phyloP scores from a whole-genome alignment of 2,888 invertebrate species.

The Heliconius hortense region DNA sequence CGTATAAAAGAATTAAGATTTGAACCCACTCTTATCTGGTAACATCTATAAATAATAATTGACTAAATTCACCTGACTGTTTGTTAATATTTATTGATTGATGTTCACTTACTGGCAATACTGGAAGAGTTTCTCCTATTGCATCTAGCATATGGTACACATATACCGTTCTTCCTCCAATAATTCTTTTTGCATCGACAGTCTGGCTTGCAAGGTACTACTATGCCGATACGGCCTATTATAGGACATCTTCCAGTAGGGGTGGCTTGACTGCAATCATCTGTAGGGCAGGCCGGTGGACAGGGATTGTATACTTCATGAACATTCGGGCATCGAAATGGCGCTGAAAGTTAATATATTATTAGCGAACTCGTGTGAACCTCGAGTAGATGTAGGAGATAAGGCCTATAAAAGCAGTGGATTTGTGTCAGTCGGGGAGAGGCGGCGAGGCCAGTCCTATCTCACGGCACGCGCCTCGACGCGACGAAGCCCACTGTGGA shows the following conservation, averaged over 20 bases:
- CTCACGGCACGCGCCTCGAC: too few relatives aligned
- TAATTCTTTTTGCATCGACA: slow-evolving; percentile 54
- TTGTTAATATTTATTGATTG: background rate
- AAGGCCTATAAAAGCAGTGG: too few relatives aligned
- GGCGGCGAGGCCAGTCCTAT: too few relatives aligned
- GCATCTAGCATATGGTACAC: slow-evolving; percentile 56
- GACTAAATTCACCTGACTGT: background rate
- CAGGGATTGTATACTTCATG: slow-evolving; percentile 54
- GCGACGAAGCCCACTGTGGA: too few relatives aligned
- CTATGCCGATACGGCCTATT: slow-evolving; percentile 45
- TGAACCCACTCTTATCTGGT: background rate
- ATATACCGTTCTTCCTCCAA: slow-evolving; percentile 52
- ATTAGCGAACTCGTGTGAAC: too few relatives aligned
- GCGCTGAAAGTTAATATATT: background rate
- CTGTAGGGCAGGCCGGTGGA: slow-evolving; percentile 53
- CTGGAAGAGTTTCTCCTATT: slow-evolving; percentile 40
- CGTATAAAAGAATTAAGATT: background rate
- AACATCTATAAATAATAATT: background rate
- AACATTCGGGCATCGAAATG: slow-evolving; percentile 53
- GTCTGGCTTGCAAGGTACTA: slow-evolving; percentile 46
- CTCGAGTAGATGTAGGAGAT: too few relatives aligned
- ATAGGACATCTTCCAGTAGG: slow-evolving; percentile 49
- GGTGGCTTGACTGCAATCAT: slow-evolving; percentile 51
- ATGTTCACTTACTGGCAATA: slow-evolving; percentile 9
- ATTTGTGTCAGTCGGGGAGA: too few relatives aligned